Evolutionary conservation across 2,888 invertebrate genomes (phyloP).

Genomic region (Busseola fusca): DNA sequence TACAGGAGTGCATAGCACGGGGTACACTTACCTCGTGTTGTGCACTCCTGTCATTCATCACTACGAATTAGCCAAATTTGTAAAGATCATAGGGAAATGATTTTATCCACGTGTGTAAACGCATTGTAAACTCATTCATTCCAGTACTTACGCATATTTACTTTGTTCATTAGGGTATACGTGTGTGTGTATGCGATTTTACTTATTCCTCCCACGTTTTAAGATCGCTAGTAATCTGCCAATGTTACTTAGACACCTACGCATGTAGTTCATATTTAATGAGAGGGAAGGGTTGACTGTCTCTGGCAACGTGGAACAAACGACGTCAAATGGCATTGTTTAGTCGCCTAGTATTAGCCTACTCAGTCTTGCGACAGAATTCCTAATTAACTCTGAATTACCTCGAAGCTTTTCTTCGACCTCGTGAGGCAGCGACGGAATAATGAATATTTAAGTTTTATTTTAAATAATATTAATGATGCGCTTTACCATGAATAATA

Average conservation of each 20-base stretch:
- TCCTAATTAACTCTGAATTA: constrained; percentile 65
- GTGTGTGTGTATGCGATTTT: constrained; percentile 11
- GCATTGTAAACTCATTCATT: constrained; percentile 16
- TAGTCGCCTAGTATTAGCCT: constrained; percentile 59
- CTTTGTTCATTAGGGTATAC: constrained; percentile 1
- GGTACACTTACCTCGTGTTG: too few species aligned
- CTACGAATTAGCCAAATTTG: background rate
- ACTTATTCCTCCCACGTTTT: constrained; percentile 44
- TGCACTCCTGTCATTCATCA: too few species aligned
- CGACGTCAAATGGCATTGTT: constrained; percentile 66
- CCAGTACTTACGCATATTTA: constrained; percentile 1
- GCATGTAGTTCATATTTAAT: constrained; percentile 73
- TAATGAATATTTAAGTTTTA: constrained; percentile 42
- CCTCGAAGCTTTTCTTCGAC: constrained; percentile 48
- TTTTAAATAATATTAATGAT: constrained; percentile 30
- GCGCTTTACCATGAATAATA: constrained; percentile 25
- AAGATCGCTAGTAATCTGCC: constrained; percentile 51
- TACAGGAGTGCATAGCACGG: background rate
- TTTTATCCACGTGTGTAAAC: constrained; percentile 3
- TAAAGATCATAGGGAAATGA: background rate
- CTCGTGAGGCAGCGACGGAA: constrained; percentile 20
- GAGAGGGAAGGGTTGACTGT: constrained; percentile 68
- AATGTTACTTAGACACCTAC: constrained; percentile 61
- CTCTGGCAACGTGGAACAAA: constrained; percentile 62
- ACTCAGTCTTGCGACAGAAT: constrained; percentile 54